A percentile compares a stretch with the other conserved stretches of the same genome.
phyloP scores from a whole-genome alignment of 2,113 vertebrate species.

The Centrocercus urophasianus region DNA sequence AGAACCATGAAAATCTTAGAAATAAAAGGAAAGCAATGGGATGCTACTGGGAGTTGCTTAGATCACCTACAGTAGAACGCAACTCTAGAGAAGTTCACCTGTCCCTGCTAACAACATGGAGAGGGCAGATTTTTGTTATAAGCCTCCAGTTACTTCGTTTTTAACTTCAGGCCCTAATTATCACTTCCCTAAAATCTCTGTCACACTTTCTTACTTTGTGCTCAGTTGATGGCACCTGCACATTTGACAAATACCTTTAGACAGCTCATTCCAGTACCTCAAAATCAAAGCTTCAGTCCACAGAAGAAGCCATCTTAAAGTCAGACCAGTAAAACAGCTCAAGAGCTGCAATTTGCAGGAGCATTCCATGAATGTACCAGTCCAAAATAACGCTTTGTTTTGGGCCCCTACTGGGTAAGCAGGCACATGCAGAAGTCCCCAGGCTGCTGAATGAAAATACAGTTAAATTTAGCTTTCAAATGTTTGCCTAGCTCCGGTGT shows the following conservation, averaged over 20 bases:
- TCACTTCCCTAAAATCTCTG: not conserved
- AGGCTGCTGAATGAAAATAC: not conserved
- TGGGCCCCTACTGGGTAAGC: not conserved
- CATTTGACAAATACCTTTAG: not conserved
- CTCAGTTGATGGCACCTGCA: not conserved
- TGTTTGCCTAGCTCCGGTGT: not conserved
- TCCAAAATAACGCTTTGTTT: not conserved
- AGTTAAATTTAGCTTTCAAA: not conserved
- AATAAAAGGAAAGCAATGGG: not conserved
- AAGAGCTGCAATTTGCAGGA: not conserved
- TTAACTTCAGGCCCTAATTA: not conserved
- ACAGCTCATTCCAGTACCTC: not conserved
- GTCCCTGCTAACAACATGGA: not conserved
- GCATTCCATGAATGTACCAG: not conserved
- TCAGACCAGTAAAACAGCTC: not conserved
- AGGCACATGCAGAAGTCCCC: not conserved
- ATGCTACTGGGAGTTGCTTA: not conserved
- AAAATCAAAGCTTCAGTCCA: not conserved
- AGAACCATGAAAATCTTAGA: not conserved
- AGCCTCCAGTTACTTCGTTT: not conserved
- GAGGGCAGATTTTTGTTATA: rapidly evolving
- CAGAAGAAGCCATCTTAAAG: not conserved
- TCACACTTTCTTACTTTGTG: not conserved
- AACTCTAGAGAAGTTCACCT: not conserved
- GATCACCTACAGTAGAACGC: not conserved